A percentile compares a stretch with the other conserved stretches of the same genome.
Evolutionary conservation across 2,113 vertebrate species (phyloP).

Genomic region (Oenanthe melanoleuca): DNA sequence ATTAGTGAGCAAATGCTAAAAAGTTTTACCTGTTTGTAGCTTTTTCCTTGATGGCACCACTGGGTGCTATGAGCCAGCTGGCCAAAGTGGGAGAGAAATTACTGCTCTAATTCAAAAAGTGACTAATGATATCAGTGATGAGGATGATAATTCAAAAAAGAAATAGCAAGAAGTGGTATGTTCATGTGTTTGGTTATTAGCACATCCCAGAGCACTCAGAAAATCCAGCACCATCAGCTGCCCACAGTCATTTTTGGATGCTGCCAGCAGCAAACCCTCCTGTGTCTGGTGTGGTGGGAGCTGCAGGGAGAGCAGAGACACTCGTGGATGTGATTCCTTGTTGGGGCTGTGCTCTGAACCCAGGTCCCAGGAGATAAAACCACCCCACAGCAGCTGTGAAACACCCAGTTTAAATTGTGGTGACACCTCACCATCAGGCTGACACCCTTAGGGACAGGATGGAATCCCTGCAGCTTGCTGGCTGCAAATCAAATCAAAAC

Average conservation of each 20-base stretch:
- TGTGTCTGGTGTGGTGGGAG: not conserved
- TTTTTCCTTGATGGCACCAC: not conserved
- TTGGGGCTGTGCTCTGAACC: not conserved
- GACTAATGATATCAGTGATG: not conserved
- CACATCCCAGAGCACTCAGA: not conserved
- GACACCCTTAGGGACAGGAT: not conserved
- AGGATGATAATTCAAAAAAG: not conserved
- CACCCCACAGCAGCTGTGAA: not conserved
- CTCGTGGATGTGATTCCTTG: accelerated
- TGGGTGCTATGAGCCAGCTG: not conserved
- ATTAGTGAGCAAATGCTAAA: not conserved
- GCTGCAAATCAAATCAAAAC: not conserved
- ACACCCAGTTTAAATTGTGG: not conserved
- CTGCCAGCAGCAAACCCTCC: not conserved
- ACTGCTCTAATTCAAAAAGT: not conserved
- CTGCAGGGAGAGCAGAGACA: not conserved
- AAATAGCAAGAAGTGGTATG: not conserved
- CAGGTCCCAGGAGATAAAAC: not conserved
- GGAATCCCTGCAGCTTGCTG: not conserved
- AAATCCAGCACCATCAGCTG: not conserved
- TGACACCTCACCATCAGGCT: not conserved
- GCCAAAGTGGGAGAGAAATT: not conserved
- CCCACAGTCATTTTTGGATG: not conserved
- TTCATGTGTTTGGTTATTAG: not conserved
- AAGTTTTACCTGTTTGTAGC: not conserved